Percentiles rank a stretch among this genome's conserved stretches.
phyloP scores from a whole-genome alignment of 2,113 vertebrate species.

The Bettongia penicillata region DNA sequence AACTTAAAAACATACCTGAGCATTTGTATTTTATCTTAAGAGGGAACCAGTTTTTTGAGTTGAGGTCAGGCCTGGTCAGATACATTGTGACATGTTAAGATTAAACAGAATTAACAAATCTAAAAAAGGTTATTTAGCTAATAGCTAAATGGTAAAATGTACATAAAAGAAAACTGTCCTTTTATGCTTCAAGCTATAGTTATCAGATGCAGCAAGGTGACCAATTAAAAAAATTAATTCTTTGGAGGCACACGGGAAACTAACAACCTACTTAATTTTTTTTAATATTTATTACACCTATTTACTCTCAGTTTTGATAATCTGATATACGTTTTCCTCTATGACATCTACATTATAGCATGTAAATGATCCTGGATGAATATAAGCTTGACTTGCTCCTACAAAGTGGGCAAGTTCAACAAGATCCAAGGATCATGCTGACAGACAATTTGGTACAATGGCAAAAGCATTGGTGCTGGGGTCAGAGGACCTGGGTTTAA shows the following conservation, averaged over 20 bases:
- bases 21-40: not conserved
- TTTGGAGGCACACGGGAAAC: slow-evolving; percentile 15
- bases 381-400: not conserved
- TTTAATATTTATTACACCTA: slow-evolving; percentile 8
- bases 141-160: not conserved
- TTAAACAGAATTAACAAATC: not conserved
- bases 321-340: slow-evolving; percentile 7
- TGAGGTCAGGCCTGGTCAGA: not conserved
- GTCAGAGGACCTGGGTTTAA: not conserved
- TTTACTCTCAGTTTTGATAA: slow-evolving; percentile 23
- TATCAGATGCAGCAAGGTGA: not conserved
- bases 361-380: not conserved
- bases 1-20: not conserved
- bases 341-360: not conserved
- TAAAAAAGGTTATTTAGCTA: not conserved
- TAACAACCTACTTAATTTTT: not conserved
- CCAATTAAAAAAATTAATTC: slow-evolving; percentile 4
- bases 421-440: not conserved
- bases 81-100: not conserved
- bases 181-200: not conserved
- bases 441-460: not conserved
- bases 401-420: not conserved
- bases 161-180: slow-evolving; percentile 1
- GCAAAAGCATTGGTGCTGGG: too few relatives aligned
- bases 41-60: not conserved